phyloP scores from a whole-genome alignment of 1,140 invertebrate genomes.

The Linepithema humile region DNA sequence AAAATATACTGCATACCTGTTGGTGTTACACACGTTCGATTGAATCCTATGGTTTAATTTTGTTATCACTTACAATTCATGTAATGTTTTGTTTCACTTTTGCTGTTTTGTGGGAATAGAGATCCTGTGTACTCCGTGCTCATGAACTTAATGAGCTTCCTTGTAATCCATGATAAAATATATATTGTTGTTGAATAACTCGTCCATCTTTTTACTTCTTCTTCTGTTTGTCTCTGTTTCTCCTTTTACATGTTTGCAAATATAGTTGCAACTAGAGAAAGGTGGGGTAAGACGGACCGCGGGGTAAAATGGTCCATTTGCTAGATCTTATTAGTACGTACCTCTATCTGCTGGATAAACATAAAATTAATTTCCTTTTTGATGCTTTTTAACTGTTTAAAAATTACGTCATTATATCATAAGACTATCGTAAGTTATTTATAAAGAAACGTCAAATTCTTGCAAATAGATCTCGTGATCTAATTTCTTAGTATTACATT shows the following conservation, averaged over 20 bases:
- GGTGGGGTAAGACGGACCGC: no score
- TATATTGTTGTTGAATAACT: slow-evolving; percentile 69
- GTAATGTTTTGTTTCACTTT: background rate
- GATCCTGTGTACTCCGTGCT: slow-evolving; percentile 34
- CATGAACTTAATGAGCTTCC: slow-evolving; percentile 74
- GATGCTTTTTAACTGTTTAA: no score
- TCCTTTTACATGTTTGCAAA: background rate
- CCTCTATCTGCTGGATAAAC: no score
- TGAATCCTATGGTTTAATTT: background rate
- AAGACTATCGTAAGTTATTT: no score
- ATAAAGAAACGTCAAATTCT: no score
- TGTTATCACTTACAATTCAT: background rate
- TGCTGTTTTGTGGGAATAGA: background rate
- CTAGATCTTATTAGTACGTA: no score
- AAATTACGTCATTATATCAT: no score
- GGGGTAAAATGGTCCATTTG: no score
- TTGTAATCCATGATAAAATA: slow-evolving; percentile 60
- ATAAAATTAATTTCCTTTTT: no score
- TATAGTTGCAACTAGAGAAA: background rate
- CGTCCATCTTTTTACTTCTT: slow-evolving; percentile 63
- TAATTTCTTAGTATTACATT: no score
- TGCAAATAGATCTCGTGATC: no score
- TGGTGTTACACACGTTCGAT: slow-evolving; percentile 3
- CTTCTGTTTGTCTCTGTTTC: slow-evolving; percentile 14
- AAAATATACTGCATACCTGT: no score